These are phyloP conservation scores for Brenthis daphne DNA, from an alignment of 2,888 invertebrate species.

Conservation along the genomic window DNA sequence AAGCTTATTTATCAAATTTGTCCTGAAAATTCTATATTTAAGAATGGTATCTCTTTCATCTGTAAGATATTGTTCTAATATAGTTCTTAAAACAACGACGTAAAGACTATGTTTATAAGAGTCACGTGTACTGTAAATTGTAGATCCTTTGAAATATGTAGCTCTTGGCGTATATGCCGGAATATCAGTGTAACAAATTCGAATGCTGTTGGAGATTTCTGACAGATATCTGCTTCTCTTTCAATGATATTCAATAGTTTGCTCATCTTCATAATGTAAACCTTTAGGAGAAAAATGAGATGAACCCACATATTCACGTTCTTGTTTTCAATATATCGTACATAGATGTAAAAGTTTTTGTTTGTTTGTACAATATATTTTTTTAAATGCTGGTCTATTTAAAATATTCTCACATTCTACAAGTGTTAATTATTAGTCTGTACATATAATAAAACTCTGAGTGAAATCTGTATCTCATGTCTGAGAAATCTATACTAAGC, in stretches of 20 bases:
- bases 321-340: too few relatives aligned
- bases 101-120: slow-evolving; percentile 1
- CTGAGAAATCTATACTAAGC: too few relatives aligned
- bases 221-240: background rate
- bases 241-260: slow-evolving; percentile 9
- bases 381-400: too few relatives aligned
- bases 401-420: too few relatives aligned
- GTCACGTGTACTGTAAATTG: slow-evolving; percentile 5
- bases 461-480: too few relatives aligned
- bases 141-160: slow-evolving; percentile 14
- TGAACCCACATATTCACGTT: too few relatives aligned
- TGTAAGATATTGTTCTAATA: background rate
- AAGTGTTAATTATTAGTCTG: too few relatives aligned
- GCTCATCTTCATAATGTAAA: too few relatives aligned
- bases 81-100: background rate
- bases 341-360: too few relatives aligned
- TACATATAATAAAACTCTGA: too few relatives aligned
- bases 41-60: background rate
- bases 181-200: slow-evolving; percentile 15
- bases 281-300: too few relatives aligned
- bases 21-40: background rate
- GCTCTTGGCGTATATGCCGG: background rate
- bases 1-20: background rate
- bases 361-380: too few relatives aligned
- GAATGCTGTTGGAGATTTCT: background rate